Evolutionary conservation across 2,797 vertebrate species (phyloP).

Genomic region (Parauchenoglanis ngamensis): DNA sequence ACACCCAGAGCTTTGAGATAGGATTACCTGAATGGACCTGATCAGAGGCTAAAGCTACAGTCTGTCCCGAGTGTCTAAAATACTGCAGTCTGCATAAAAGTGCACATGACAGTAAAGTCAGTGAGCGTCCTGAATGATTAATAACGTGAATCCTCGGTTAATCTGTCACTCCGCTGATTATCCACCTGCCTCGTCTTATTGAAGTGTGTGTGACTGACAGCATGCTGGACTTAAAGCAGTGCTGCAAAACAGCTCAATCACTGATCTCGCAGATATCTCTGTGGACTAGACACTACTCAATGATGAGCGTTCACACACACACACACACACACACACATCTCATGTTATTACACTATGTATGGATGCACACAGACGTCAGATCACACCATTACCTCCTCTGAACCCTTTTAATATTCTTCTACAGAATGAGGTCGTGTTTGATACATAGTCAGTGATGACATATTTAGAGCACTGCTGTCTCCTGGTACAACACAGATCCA

Average conservation of each 20-base stretch:
- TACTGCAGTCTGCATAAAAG: background rate
- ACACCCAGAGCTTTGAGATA: background rate
- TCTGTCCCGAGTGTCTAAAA: background rate
- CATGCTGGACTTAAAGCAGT: constrained; percentile 21
- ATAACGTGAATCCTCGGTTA: background rate
- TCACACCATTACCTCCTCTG: background rate
- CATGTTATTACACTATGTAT: background rate
- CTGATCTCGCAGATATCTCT: constrained; percentile 21
- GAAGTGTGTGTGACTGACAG: constrained; percentile 36
- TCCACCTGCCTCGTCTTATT: background rate
- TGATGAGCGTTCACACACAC: constrained; percentile 12
- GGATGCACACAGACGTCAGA: background rate
- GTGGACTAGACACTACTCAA: constrained; percentile 15
- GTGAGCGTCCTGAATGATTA: background rate
- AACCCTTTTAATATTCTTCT: background rate
- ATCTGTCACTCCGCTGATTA: background rate
- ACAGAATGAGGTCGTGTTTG: too few species aligned
- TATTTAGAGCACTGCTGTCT: background rate
- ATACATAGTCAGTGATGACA: background rate
- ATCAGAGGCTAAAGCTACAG: constrained; percentile 7
- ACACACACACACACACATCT: background rate
- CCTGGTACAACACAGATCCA: constrained; percentile 1
- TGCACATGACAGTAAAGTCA: background rate
- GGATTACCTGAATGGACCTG: constrained; percentile 27
- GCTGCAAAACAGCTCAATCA: constrained; percentile 48